A percentile compares a stretch with the other conserved stretches of the same genome.
These are phyloP conservation scores for Sepiola atlantica DNA, from an alignment of 2,888 invertebrate genomes.

Conservation along the genomic window DNA sequence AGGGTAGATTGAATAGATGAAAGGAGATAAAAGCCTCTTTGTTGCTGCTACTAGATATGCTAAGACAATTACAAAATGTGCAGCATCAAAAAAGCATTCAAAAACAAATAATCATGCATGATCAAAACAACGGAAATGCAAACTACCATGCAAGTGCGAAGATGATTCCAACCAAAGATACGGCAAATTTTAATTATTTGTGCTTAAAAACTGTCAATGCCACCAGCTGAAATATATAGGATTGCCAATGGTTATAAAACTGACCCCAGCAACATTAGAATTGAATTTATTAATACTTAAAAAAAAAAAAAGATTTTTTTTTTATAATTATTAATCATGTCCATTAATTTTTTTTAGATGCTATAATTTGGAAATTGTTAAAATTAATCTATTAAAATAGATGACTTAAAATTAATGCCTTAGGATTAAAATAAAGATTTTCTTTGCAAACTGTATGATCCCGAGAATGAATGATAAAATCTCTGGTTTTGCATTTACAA, in stretches of 20 bases:
- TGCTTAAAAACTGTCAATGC: constrained; percentile 35
- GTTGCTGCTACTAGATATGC: neutral
- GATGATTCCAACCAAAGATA: neutral
- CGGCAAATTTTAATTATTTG: neutral
- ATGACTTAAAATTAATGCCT: no score
- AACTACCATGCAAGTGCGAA: constrained; percentile 39
- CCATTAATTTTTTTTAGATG: neutral
- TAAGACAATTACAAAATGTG: neutral
- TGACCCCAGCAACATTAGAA: neutral
- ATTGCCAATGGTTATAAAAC: neutral
- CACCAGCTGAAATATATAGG: constrained; percentile 36
- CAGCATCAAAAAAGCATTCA: neutral
- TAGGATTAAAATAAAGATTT: no score
- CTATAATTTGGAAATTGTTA: neutral
- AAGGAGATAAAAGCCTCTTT: no score
- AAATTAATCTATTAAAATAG: neutral
- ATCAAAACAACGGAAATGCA: neutral
- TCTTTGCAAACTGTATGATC: no score
- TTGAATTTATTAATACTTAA: no score
- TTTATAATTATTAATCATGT: no score
- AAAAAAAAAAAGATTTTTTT: no score
- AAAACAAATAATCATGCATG: neutral
- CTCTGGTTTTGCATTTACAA: no score
- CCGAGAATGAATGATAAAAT: no score
- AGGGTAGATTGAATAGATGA: no score